phyloP scores from a whole-genome alignment of 2,888 invertebrate genomes.

The Germaria angustata region DNA sequence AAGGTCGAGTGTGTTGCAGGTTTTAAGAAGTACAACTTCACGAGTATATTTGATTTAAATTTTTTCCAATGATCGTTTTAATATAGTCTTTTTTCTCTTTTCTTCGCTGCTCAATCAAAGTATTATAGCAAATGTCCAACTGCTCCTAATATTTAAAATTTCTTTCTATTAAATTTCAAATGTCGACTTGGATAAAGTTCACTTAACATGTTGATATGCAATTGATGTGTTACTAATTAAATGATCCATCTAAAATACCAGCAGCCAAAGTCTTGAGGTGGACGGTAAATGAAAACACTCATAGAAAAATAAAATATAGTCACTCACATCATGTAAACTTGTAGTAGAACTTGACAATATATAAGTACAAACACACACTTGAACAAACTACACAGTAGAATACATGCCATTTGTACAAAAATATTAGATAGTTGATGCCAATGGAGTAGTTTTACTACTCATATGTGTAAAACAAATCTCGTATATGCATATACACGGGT shows the following conservation, averaged over 20 bases:
- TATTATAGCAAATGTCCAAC: no score
- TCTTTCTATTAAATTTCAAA: not conserved
- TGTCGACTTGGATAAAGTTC: not conserved
- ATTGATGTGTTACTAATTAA: constrained; percentile 42
- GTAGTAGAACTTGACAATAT: constrained; percentile 60
- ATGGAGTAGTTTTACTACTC: constrained; percentile 54
- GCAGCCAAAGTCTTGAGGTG: not conserved
- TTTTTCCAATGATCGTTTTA: no score
- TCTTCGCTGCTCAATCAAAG: no score
- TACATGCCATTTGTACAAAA: constrained; percentile 39
- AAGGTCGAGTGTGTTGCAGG: no score
- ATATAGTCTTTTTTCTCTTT: no score
- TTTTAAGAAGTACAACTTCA: no score
- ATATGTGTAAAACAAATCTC: constrained; percentile 23
- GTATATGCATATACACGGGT: not conserved
- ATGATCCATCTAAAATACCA: constrained; percentile 19
- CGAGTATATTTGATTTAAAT: no score
- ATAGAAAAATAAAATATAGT: not conserved
- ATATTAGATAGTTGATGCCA: constrained; percentile 54
- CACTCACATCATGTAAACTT: constrained; percentile 57
- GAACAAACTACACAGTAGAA: constrained; percentile 35
- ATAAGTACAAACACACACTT: not conserved
- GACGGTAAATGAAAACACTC: constrained; percentile 32
- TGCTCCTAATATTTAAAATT: not conserved
- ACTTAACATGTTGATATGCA: not conserved